These are phyloP conservation scores for Pavo muticus DNA, from an alignment of 2,113 vertebrate species.

Conservation along the genomic window DNA sequence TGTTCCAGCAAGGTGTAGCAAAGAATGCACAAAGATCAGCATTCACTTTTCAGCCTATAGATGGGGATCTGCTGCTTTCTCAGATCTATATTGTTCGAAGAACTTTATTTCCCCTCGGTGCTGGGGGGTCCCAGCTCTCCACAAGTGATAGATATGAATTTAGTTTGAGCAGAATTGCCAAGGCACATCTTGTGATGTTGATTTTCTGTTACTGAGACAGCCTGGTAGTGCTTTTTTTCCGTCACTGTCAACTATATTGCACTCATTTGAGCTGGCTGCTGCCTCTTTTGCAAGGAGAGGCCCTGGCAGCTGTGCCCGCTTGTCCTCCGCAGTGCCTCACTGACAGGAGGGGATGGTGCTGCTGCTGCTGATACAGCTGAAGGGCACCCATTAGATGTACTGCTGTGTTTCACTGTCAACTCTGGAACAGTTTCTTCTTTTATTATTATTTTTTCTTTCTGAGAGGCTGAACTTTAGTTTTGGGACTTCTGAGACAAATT, in stretches of 20 bases:
- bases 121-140: neutral
- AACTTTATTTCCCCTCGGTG: neutral
- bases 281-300: neutral
- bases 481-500: neutral
- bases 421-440: neutral
- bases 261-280: neutral
- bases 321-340: neutral
- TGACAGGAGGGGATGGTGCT: neutral
- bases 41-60: neutral
- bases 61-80: slow-evolving; percentile 26
- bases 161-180: neutral
- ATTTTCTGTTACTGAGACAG: neutral
- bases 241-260: neutral
- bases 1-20: no score
- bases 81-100: neutral
- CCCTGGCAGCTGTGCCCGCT: neutral
- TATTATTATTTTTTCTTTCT: neutral
- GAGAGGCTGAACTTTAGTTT: neutral
- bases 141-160: neutral
- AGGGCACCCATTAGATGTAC: neutral
- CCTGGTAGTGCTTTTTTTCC: neutral
- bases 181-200: neutral
- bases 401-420: neutral
- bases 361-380: neutral
- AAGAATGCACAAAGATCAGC: no score